phyloP scores from a whole-genome alignment of 2,888 invertebrate species.

The Eupsilia transversa region DNA sequence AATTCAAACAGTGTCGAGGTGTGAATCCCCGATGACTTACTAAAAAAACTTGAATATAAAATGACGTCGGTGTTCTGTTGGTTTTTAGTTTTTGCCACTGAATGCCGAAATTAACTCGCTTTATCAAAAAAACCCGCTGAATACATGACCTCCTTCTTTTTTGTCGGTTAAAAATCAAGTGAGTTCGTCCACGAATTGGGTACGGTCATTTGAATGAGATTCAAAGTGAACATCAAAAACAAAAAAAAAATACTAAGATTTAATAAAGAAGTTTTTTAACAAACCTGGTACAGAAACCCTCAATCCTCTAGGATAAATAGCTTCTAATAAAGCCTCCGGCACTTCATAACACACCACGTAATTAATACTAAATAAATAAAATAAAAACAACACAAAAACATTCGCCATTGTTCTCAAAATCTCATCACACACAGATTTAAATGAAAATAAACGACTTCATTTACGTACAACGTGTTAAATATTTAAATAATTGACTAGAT shows the following conservation, averaged over 20 bases:
- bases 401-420: constrained; percentile 50
- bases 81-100: neutral
- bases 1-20: neutral
- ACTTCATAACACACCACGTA: constrained; percentile 77
- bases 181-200: neutral
- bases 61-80: too few relatives aligned
- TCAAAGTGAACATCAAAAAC: neutral
- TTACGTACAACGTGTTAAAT: constrained; percentile 12
- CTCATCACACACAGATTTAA: constrained; percentile 22
- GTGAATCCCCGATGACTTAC: neutral
- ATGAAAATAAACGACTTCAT: constrained; percentile 35
- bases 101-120: neutral
- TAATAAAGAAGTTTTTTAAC: neutral
- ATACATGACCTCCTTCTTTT: neutral
- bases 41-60: neutral
- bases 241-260: neutral
- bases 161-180: neutral
- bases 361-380: constrained; percentile 49
- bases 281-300: constrained; percentile 91
- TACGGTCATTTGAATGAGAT: neutral
- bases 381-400: constrained; percentile 40
- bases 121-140: neutral
- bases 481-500: constrained; percentile 54
- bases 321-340: constrained; percentile 90
- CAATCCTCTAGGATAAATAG: constrained; percentile 91